A percentile compares a stretch with the other conserved stretches of the same genome.
Conservation (phyloP, 1,140 invertebrate species). For the Leptopilina boulardi region DNA sequence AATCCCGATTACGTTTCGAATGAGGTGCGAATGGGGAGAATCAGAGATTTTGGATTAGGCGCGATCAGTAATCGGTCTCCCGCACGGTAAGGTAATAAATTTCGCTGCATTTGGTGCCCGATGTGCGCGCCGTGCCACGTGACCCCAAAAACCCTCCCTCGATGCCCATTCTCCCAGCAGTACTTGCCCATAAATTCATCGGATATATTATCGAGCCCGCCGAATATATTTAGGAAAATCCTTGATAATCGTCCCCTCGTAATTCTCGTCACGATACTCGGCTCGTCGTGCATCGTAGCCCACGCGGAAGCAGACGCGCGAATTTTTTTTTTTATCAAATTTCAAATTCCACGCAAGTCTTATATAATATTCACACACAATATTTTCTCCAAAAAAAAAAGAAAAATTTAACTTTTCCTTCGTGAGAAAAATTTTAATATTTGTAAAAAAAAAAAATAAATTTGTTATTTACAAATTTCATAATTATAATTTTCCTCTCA, state of each 20-base stretch:
- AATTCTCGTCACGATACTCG: constrained; percentile 54
- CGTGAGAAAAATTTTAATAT: neutral
- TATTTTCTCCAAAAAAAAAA: too few species aligned
- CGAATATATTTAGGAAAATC: constrained; percentile 61
- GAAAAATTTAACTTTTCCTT: neutral
- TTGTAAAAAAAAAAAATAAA: too few species aligned
- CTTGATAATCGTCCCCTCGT: constrained; percentile 55
- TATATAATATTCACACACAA: neutral
- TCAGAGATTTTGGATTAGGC: constrained; percentile 49
- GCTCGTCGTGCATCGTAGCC: constrained; percentile 33
- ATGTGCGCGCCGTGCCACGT: constrained; percentile 52
- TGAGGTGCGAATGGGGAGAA: constrained; percentile 36
- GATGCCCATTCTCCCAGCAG: constrained; percentile 28
- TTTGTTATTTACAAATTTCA: too few species aligned
- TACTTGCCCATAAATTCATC: constrained; percentile 53
- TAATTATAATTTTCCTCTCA: too few species aligned
- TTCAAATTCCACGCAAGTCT: neutral
- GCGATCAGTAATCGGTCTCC: constrained; percentile 57
- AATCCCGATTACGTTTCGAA: constrained; percentile 30
- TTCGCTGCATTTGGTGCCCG: constrained; percentile 53
- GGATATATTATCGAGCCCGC: constrained; percentile 55
- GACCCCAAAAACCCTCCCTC: constrained; percentile 47
- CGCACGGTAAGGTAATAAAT: constrained; percentile 58
- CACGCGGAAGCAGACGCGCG: neutral
- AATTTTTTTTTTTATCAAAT: constrained; percentile 3